Percentiles rank a stretch among this genome's conserved stretches.
Evolutionary conservation across 1,140 invertebrate species (phyloP).

Genomic region (Aphis craccivora): DNA sequence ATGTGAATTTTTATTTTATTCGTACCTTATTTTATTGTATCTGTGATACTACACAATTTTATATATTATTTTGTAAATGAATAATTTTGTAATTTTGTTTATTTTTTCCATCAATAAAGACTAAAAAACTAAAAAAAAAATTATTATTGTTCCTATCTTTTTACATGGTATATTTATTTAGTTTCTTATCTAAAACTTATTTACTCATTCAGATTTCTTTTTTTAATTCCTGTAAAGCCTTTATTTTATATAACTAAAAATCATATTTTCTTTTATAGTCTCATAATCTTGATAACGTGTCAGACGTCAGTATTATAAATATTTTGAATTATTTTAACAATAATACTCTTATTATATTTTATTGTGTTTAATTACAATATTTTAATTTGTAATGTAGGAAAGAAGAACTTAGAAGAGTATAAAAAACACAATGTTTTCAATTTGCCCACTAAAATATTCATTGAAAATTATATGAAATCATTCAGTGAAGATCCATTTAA

Average conservation of each 20-base stretch:
- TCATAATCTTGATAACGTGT: too few species aligned
- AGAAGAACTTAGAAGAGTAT: constrained; percentile 23
- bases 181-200: background rate
- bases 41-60: too few species aligned
- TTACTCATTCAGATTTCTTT: background rate
- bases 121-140: too few species aligned
- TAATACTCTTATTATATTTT: too few species aligned
- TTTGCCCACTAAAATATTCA: constrained; percentile 46
- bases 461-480: constrained; percentile 51
- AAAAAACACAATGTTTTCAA: constrained; percentile 29
- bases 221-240: background rate
- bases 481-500: constrained; percentile 52
- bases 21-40: too few species aligned
- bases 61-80: too few species aligned
- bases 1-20: too few species aligned
- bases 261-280: background rate
- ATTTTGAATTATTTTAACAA: background rate
- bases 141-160: background rate
- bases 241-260: background rate
- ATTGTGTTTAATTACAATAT: background rate
- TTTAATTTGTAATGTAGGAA: background rate
- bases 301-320: background rate
- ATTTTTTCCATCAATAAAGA: too few species aligned
- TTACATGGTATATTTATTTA: background rate
- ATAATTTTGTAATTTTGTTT: too few species aligned